Conservation (phyloP, 2,797 vertebrate genomes). For the Onychomys torridus region DNA sequence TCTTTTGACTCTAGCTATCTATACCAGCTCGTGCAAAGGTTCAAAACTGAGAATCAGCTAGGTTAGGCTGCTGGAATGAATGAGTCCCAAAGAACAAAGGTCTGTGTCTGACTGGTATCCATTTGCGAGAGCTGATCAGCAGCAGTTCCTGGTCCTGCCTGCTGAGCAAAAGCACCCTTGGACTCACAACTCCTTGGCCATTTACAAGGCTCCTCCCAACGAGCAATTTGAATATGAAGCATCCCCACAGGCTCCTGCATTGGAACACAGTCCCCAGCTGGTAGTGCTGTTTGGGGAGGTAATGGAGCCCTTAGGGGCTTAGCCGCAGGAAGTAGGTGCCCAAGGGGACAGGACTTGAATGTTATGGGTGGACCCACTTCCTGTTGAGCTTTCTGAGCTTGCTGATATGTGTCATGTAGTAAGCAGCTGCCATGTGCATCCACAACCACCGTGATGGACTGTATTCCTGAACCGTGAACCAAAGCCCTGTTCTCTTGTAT, state of each 20-base stretch:
- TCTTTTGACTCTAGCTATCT: background rate
- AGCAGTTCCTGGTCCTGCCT: no score
- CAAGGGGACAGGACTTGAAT: background rate
- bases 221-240: background rate
- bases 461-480: background rate
- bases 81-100: background rate
- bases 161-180: background rate
- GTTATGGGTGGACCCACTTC: background rate
- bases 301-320: background rate
- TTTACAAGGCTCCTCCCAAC: background rate
- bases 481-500: background rate
- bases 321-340: background rate
- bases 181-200: background rate
- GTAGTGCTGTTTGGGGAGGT: background rate
- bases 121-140: accelerated
- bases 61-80: background rate
- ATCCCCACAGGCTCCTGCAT: background rate
- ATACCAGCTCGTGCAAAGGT: background rate
- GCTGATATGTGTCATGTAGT: background rate
- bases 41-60: background rate
- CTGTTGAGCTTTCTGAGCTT: background rate
- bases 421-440: background rate
- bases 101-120: background rate
- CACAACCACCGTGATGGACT: background rate
- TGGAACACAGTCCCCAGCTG: background rate